Conservation (phyloP, 2,113 vertebrate species). For the Pholis gunnellus region DNA sequence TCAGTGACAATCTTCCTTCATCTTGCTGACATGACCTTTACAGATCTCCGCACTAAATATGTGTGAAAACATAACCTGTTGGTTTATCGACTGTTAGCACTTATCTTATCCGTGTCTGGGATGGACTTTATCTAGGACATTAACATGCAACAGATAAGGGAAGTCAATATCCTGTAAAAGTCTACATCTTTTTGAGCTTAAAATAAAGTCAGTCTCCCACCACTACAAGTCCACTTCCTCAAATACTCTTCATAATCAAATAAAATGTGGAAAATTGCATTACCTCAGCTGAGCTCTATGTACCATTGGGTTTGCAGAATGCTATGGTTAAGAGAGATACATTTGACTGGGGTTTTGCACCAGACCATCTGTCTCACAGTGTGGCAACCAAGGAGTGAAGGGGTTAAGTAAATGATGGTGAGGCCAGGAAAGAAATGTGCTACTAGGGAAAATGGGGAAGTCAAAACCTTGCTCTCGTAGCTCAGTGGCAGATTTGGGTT, state of each 20-base stretch:
- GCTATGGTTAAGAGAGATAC: background rate
- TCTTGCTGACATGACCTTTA: background rate
- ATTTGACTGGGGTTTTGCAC: slow-evolving; percentile 34
- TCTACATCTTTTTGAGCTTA: background rate
- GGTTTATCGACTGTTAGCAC: background rate
- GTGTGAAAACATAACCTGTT: background rate
- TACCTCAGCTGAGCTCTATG: background rate
- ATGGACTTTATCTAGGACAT: background rate
- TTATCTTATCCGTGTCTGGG: background rate
- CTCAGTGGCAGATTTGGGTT: slow-evolving; percentile 73
- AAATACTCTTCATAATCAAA: background rate
- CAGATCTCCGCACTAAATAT: background rate
- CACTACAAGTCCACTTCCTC: background rate
- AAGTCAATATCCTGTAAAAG: slow-evolving; percentile 12
- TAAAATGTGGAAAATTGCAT: background rate
- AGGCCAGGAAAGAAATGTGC: slow-evolving; percentile 70
- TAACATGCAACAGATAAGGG: background rate
- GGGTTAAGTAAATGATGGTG: slow-evolving; percentile 60
- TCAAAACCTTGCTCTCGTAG: slow-evolving; percentile 57
- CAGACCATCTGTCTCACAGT: slow-evolving; percentile 20
- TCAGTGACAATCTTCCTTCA: background rate
- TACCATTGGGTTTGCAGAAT: slow-evolving; percentile 3
- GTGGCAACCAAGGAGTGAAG: slow-evolving; percentile 40
- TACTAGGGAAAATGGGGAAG: slow-evolving; percentile 69
- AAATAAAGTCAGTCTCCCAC: background rate